These are phyloP conservation scores for Bugula neritina DNA, from an alignment of 2,888 invertebrate genomes.

Conservation along the genomic window DNA sequence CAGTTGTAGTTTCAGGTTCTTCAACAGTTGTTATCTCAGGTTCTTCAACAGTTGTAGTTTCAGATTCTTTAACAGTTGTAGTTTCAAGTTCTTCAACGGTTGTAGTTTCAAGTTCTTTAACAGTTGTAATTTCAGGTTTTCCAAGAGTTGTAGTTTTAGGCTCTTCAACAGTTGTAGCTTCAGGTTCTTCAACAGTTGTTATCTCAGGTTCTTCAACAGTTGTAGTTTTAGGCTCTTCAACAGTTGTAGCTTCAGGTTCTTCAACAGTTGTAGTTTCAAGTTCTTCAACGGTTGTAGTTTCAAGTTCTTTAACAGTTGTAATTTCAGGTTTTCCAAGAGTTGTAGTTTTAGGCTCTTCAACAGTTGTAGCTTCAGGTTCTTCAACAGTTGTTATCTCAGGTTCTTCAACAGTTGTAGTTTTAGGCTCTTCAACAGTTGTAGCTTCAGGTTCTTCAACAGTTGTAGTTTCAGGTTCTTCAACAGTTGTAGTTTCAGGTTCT, in stretches of 20 bases:
- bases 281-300: neutral
- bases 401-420: neutral
- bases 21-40: too few species aligned
- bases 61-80: neutral
- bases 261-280: neutral
- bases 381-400: neutral
- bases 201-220: too few species aligned
- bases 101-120: neutral
- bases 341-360: neutral
- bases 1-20: neutral
- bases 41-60: neutral
- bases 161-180: neutral
- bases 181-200: neutral
- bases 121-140: neutral
- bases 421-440: too few species aligned
- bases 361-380: neutral
- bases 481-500: too few species aligned
- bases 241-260: neutral
- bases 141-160: too few species aligned
- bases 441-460: neutral
- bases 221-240: neutral
- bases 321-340: neutral
- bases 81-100: neutral
- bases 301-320: neutral
- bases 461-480: neutral